Evolutionary conservation across 2,113 vertebrate species (phyloP).

Genomic region (Neolamprologus hecqui): DNA sequence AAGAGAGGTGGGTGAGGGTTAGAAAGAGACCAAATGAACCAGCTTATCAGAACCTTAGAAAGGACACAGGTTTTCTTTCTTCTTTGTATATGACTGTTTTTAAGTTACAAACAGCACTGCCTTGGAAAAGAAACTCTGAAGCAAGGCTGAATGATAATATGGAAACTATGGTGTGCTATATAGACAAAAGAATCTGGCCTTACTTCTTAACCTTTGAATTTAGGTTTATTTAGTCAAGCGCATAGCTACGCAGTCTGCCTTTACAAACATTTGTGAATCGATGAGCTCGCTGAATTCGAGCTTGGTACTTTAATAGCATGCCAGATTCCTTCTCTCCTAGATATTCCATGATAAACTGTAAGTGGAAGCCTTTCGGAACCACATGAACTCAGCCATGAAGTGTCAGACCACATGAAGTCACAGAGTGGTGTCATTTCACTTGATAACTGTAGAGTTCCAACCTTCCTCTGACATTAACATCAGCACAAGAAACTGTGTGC

Average conservation of each 20-base stretch:
- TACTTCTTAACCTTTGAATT: not conserved
- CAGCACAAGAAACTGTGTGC: not conserved
- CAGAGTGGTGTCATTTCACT: not conserved
- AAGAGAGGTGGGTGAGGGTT: not conserved
- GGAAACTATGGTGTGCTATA: not conserved
- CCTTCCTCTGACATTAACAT: not conserved
- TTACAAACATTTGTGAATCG: not conserved
- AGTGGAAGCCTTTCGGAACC: not conserved
- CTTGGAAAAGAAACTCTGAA: not conserved
- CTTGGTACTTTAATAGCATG: not conserved
- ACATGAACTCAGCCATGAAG: not conserved
- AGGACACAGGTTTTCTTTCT: not conserved
- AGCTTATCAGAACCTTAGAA: not conserved
- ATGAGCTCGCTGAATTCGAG: fast-evolving
- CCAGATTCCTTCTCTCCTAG: not conserved
- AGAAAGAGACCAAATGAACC: not conserved
- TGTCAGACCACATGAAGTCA: not conserved
- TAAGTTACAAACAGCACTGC: not conserved
- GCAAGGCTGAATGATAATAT: not conserved
- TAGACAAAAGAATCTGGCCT: not conserved
- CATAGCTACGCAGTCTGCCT: not conserved
- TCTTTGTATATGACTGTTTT: not conserved
- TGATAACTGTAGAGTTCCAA: not conserved
- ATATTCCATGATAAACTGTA: not conserved
- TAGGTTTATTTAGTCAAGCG: not conserved